These are phyloP conservation scores for Tolmerus cingulatus DNA, from an alignment of 2,888 invertebrate species.

Conservation along the genomic window DNA sequence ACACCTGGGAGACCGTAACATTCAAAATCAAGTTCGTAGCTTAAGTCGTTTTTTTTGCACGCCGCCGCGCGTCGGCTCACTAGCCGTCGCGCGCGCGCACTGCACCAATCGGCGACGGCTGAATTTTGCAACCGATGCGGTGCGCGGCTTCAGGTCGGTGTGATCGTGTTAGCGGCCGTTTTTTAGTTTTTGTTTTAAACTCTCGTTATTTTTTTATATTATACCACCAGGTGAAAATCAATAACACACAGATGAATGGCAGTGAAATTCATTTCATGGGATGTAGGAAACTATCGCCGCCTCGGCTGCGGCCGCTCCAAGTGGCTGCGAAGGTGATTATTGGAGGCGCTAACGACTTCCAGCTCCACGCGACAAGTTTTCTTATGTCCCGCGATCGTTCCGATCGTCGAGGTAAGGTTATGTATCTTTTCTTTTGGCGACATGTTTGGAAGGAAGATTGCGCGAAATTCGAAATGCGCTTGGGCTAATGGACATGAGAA, in stretches of 20 bases:
- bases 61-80: neutral
- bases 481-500: neutral
- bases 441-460: neutral
- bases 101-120: too few species aligned
- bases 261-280: constrained; percentile 5
- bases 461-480: neutral
- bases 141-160: neutral
- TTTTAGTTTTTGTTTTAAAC: neutral
- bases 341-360: neutral
- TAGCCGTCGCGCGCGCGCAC: neutral
- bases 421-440: neutral
- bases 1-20: constrained; percentile 28
- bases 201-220: neutral
- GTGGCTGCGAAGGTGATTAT: neutral
- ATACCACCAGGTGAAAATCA: neutral
- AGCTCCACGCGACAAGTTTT: neutral
- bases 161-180: neutral
- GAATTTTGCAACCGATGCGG: neutral
- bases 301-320: neutral
- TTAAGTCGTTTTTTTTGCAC: constrained; percentile 38
- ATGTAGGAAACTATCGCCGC: neutral
- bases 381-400: neutral
- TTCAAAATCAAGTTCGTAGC: constrained; percentile 42
- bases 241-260: neutral
- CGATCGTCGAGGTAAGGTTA: neutral